Evolutionary conservation across 2,797 vertebrate genomes (phyloP).

Genomic region (Dendrocincla fuliginosa): DNA sequence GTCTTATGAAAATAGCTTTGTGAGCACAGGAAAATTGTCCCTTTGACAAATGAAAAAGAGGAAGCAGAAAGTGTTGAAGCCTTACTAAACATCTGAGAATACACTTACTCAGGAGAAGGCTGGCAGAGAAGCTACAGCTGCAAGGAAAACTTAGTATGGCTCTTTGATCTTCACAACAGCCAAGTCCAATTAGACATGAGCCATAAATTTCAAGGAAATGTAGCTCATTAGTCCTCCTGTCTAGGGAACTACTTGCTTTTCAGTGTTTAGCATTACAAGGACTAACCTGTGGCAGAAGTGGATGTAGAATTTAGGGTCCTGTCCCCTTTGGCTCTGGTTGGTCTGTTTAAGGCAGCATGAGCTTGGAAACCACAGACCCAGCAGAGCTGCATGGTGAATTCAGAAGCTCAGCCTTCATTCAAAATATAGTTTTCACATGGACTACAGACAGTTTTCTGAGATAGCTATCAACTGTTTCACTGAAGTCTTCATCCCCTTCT

Average conservation of each 20-base stretch:
- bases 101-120: neutral
- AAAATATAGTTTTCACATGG: neutral
- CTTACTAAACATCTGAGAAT: neutral
- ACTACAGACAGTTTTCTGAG: neutral
- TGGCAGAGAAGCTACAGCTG: neutral
- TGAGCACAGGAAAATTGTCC: neutral
- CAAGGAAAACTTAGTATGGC: neutral
- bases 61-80: neutral
- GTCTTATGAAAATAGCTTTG: neutral
- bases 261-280: neutral
- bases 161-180: neutral
- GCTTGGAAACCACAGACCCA: neutral
- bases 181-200: conserved; percentile 1
- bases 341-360: neutral
- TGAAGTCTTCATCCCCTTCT: neutral
- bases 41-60: neutral
- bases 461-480: neutral
- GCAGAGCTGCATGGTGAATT: neutral
- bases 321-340: neutral
- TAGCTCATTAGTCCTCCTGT: neutral
- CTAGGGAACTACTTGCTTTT: neutral
- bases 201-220: conserved; percentile 38
- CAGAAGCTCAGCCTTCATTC: neutral
- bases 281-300: neutral
- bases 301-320: neutral